These are phyloP conservation scores for Thymelicus sylvestris DNA, from an alignment of 2,888 invertebrate species.

Conservation along the genomic window DNA sequence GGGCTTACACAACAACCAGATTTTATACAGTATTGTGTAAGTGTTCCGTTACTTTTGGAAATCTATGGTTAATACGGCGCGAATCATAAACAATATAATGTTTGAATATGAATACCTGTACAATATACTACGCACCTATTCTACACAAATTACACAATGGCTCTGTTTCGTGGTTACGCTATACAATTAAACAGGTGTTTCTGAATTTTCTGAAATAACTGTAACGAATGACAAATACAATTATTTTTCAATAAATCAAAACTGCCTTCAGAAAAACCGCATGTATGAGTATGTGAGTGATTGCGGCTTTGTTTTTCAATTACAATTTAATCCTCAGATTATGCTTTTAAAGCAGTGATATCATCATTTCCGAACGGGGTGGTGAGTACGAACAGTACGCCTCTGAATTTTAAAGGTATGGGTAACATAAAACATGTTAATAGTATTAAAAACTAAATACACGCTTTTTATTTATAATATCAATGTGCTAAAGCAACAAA, in stretches of 20 bases:
- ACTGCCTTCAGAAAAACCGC: neutral
- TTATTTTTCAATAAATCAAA: neutral
- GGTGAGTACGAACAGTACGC: no score
- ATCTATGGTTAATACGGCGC: constrained; percentile 3
- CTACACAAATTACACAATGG: neutral
- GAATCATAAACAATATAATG: neutral
- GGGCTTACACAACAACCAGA: neutral
- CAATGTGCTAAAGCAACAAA: no score
- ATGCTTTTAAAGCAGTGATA: no score
- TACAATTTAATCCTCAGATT: neutral
- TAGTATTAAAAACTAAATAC: no score
- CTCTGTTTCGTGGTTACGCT: neutral
- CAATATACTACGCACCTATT: neutral
- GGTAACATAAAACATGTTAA: no score
- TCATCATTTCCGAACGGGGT: no score
- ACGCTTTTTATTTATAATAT: no score
- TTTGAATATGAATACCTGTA: neutral
- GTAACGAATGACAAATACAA: constrained; percentile 1
- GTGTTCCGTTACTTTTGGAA: neutral
- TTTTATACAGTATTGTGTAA: neutral
- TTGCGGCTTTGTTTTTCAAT: neutral
- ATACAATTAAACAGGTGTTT: neutral
- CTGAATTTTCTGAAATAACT: neutral
- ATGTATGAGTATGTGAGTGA: neutral
- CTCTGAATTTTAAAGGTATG: no score